phyloP scores from a whole-genome alignment of 2,113 vertebrate genomes.

The Chaetodon auriga region DNA sequence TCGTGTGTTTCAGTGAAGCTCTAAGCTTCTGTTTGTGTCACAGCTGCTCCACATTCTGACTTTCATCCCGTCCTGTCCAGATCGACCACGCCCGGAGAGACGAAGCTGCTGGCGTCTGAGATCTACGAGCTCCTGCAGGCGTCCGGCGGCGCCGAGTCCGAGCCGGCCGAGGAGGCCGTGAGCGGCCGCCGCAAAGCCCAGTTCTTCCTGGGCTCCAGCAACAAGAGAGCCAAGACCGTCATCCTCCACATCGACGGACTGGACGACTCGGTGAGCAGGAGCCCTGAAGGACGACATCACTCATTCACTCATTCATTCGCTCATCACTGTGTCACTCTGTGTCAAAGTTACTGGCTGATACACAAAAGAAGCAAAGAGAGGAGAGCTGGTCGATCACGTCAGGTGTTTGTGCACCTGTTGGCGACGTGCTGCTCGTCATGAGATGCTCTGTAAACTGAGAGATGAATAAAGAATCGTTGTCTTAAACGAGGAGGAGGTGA shows the following conservation, averaged over 20 bases:
- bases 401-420: too few relatives aligned
- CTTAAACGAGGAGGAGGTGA: too few relatives aligned
- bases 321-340: neutral
- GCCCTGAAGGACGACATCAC: neutral
- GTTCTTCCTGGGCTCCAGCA: conserved; percentile 94
- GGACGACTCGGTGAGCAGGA: conserved; percentile 89
- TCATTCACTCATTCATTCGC: neutral
- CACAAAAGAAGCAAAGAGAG: too few relatives aligned
- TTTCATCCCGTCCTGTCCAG: conserved; percentile 35
- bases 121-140: conserved; percentile 92
- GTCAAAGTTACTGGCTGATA: too few relatives aligned
- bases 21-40: too few relatives aligned
- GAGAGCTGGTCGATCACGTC: too few relatives aligned
- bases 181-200: conserved; percentile 90
- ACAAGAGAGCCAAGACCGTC: conserved; percentile 95
- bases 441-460: too few relatives aligned
- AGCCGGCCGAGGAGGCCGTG: conserved; percentile 83
- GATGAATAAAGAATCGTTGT: too few relatives aligned
- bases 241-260: conserved; percentile 93
- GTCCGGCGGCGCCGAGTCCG: conserved; percentile 79
- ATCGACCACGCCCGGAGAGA: conserved; percentile 92
- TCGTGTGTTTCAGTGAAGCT: too few relatives aligned
- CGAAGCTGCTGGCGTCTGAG: conserved; percentile 91
- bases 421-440: too few relatives aligned
- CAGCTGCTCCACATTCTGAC: neutral